Base-by-base conservation (phyloP, 2,888 invertebrate genomes). In the Pyrgus malvae region DNA sequence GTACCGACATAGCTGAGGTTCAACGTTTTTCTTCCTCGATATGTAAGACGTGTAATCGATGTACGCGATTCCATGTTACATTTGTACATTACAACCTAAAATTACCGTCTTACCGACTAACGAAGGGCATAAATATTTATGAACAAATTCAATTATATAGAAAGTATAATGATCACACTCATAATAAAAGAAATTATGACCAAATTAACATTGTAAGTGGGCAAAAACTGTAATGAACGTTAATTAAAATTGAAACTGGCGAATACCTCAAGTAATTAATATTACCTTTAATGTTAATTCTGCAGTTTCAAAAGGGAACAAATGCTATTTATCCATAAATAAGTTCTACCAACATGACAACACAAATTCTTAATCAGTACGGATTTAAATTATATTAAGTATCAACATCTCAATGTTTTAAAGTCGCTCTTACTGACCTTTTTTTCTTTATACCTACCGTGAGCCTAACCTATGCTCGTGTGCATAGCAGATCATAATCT, bases 1-100 rank as follows among this genome's bases (percentile, higher is more conserved):
- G 60, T 60, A 63, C 66, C 62, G 65, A 65, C 59, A 63, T 67
- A 48, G 42, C 51, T 59, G 55, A 44, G 59, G 58, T 59, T 53
- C 57, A 50, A 11, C 42, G 21, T 48, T 63, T 66, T 66, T 64
- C 33, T 45, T 38, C 45, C 12, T 38, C 19, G 45, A 38, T 53
- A 45, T 53, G 29, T 51, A 53, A 37, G 37, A 53, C 23, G 42
- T 44, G 38, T 53, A 38, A 53, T 45, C 45, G 19, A 44, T 14
- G 42, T 35, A 19, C 35, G 31, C 16, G 23, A 42, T 33, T 42
- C 16, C 4, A 41, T 33, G 40, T 41, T 16, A 44, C 35, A 42
- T 42, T 33, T 14, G 25, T 42, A 29, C 16, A 31, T 21, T 50
- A 50, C 23, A 40, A 23, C 6, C 7, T 37, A 37, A 37, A 16